Conservation (phyloP, 2,888 invertebrate species). For the Deilephila porcellus region DNA sequence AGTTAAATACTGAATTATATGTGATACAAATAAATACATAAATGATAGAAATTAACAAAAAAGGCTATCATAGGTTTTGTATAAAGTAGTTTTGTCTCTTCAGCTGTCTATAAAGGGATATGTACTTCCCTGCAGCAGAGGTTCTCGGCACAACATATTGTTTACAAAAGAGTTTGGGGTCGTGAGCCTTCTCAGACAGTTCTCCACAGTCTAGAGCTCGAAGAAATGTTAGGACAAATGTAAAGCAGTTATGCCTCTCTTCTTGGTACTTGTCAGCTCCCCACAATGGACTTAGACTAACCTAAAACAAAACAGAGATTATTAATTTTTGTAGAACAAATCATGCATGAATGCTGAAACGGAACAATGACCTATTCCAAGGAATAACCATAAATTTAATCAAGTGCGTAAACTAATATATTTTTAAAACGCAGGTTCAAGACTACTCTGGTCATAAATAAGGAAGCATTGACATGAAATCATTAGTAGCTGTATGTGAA, state of each 20-base stretch:
- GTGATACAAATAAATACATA: constrained; percentile 66
- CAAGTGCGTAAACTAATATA: no score
- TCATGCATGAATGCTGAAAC: no score
- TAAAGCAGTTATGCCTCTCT: constrained; percentile 92
- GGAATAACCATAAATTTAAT: no score
- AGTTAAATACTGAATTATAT: constrained; percentile 78
- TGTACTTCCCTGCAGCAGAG: constrained; percentile 93
- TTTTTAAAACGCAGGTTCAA: no score
- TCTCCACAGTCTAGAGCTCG: constrained; percentile 88
- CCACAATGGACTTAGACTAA: constrained; percentile 86
- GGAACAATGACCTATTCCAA: no score
- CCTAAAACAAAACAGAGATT: constrained; percentile 51
- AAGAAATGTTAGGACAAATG: constrained; percentile 93
- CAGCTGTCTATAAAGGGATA: constrained; percentile 91
- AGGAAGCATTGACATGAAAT: constrained; percentile 12
- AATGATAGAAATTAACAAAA: constrained; percentile 47
- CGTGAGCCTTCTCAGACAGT: constrained; percentile 88
- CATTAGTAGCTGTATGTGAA: background rate
- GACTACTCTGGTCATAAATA: background rate
- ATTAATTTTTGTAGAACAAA: no score
- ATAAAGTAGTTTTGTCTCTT: constrained; percentile 79
- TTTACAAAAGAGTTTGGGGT: constrained; percentile 90
- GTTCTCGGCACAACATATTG: constrained; percentile 92
- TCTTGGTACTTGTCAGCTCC: constrained; percentile 89
- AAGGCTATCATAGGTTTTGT: constrained; percentile 74